phyloP scores from a whole-genome alignment of 2,113 vertebrate genomes.

The Petromus typicus region DNA sequence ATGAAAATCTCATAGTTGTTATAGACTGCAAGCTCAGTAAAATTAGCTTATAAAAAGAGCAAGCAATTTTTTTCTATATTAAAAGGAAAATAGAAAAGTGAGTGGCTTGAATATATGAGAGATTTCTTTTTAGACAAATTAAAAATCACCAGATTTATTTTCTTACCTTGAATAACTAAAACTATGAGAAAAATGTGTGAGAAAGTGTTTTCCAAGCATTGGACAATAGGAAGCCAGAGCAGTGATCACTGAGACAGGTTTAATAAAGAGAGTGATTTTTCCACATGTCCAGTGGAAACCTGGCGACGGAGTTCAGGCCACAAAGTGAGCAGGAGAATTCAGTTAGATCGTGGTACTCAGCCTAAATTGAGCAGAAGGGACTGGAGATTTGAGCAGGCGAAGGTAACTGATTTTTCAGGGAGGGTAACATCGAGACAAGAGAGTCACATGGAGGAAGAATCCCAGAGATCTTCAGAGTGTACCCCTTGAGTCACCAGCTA shows the following conservation, averaged over 20 bases:
- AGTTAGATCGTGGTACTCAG: neutral
- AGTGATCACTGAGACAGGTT: neutral
- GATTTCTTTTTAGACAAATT: neutral
- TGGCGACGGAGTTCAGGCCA: neutral
- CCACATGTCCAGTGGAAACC: too few species aligned
- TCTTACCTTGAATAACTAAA: constrained; percentile 5
- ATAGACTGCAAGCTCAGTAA: neutral
- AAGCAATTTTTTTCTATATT: neutral
- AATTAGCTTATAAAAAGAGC: neutral
- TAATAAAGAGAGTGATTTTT: neutral
- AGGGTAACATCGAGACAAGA: neutral
- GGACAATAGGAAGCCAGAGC: neutral
- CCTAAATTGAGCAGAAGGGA: neutral
- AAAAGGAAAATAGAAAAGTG: neutral
- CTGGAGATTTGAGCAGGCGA: neutral
- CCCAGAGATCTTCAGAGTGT: neutral
- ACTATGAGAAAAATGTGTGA: neutral
- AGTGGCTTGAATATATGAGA: neutral
- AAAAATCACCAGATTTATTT: neutral
- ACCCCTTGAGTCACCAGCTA: neutral
- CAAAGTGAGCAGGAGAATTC: neutral
- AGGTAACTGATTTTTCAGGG: neutral
- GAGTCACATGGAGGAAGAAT: neutral
- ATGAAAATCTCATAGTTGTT: neutral
- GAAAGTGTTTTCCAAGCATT: neutral